Base-by-base conservation (phyloP, 2,888 invertebrate genomes). In the Hirtodrosophila trivittata region DNA sequence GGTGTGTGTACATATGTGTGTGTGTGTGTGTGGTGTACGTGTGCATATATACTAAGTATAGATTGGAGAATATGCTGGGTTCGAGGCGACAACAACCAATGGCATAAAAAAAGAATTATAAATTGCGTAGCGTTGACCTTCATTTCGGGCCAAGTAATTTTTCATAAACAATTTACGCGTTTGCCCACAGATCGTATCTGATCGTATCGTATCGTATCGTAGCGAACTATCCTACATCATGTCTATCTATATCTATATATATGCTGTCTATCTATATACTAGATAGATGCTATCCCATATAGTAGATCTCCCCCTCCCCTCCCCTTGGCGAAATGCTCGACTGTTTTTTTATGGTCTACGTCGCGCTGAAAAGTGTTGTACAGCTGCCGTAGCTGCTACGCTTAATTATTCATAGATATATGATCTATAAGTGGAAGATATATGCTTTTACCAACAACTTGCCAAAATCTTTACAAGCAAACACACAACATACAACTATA, bases 131-230 rank as follows among this genome's bases (percentile, higher is more conserved):
- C 86, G 76, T 62, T 81, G 84, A 86, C 86, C 86, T 81, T 81
- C 86, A 86, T 80, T 83, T 76, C 84, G 70, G 84, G 66, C 86
- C 76, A 86, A 86, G 80, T 81, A 81, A 81, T 86, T 81, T 81
- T 81, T 81, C 86, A 81, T 81, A 81, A 81, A 80, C 80, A 81
- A 86, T 83, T 83, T 81, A 81, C 80, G 86, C 86, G 86, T 82
- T 80, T 80, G 66, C 62, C 39, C 35, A 30, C 38, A 51, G 35
- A 43, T 46, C 46, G 3, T 38, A 38, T 16, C 2, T 38, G 14
- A 13, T 35, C 13, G 13, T 14, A n/a, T 37, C 2, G 13, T 46
- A 41, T 32, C 37, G 16, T 37, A 8, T 3, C 37, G 16, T 7
- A 38, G 9, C 38, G 14, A 38, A 14, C 10, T 13, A 35, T 35